A percentile compares a stretch with the other conserved stretches of the same genome.
Evolutionary conservation across 2,113 vertebrate species (phyloP).

Genomic region (Puma concolor): DNA sequence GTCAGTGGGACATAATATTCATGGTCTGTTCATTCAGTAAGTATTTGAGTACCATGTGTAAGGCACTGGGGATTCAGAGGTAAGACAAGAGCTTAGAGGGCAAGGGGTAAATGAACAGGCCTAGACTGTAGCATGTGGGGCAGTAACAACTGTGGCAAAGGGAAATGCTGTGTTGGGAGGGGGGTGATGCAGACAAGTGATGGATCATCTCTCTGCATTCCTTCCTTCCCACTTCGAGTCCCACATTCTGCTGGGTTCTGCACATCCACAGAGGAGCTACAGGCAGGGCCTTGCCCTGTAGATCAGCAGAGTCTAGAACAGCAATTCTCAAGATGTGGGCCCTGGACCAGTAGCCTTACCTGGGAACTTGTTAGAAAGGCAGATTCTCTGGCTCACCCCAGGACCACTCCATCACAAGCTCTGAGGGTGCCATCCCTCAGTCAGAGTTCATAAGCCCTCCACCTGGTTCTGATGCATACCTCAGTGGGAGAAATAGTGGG

Average conservation of each 20-base stretch:
- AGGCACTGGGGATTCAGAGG: not conserved
- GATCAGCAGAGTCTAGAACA: not conserved
- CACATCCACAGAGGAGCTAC: not conserved
- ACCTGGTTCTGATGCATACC: not conserved
- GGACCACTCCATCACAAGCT: not conserved
- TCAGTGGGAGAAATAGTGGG: not conserved
- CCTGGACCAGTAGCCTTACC: not conserved
- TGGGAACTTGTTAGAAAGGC: not conserved
- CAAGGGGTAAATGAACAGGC: not conserved
- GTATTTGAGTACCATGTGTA: not conserved
- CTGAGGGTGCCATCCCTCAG: not conserved
- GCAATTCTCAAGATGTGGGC: not conserved
- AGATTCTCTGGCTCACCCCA: not conserved
- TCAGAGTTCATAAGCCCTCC: not conserved
- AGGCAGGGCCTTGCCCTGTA: not conserved
- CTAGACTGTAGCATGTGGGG: not conserved
- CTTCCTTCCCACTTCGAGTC: not conserved
- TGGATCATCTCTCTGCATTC: not conserved
- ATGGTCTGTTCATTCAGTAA: not conserved
- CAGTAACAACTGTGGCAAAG: not conserved
- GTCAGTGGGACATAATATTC: not conserved
- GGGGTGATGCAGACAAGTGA: not conserved
- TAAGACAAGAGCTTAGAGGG: not conserved
- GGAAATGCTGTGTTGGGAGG: not conserved
- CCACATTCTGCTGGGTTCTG: not conserved